Conservation (phyloP, 2,113 vertebrate species). For the Prionailurus viverrinus region DNA sequence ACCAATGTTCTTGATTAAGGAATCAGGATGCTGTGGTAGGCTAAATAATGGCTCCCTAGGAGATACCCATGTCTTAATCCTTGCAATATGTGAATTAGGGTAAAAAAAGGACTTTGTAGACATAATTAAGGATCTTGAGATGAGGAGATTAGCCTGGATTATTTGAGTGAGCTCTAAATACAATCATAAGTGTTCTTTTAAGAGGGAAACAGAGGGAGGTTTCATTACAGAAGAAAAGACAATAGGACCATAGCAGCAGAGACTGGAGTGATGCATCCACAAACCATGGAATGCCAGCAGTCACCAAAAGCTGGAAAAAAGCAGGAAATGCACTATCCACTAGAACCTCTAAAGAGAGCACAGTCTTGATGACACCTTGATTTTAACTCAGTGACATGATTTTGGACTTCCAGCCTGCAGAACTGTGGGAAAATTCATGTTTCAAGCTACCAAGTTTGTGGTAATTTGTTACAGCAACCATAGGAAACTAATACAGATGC, state of each 20-base stretch:
- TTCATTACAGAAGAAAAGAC: not conserved
- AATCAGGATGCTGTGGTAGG: conserved; percentile 15
- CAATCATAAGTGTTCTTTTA: not conserved
- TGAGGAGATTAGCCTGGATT: not conserved
- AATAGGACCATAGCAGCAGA: not conserved
- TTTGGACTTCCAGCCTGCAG: not conserved
- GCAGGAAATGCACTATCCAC: not conserved
- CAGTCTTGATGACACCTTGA: not conserved
- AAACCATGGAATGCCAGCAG: not conserved
- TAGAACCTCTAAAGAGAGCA: not conserved
- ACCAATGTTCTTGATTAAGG: conserved; percentile 9
- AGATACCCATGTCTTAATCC: not conserved
- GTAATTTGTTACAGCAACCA: not conserved
- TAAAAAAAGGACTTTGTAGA: not conserved
- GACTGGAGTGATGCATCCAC: not conserved
- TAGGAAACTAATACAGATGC: conserved; percentile 18
- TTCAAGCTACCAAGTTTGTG: not conserved
- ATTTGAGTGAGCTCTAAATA: not conserved
- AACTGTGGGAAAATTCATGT: not conserved
- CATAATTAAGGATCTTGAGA: not conserved
- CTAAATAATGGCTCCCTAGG: conserved; percentile 10
- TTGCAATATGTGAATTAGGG: not conserved
- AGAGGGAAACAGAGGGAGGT: not conserved
- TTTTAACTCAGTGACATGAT: not conserved
- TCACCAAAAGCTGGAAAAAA: not conserved